Percentiles rank a stretch among this genome's conserved stretches.
Evolutionary conservation across 2,113 vertebrate species (phyloP).

Genomic region (Ageneiosus marmoratus): DNA sequence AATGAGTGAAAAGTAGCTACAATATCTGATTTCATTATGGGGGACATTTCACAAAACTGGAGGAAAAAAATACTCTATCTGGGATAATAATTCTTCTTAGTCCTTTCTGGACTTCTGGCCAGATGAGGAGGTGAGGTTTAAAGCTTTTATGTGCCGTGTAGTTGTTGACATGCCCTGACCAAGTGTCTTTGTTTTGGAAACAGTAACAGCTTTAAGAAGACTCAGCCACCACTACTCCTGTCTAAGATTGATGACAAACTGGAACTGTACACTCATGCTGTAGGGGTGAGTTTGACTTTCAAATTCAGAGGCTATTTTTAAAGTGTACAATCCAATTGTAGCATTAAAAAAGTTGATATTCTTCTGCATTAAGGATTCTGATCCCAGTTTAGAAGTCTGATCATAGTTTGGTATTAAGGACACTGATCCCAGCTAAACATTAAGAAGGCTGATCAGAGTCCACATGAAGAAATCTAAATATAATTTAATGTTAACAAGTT

Average conservation of each 20-base stretch:
- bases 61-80: slow-evolving; percentile 20
- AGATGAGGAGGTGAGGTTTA: slow-evolving; percentile 22
- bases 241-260: slow-evolving; percentile 85
- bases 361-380: not conserved
- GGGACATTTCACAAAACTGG: not conserved
- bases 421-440: not conserved
- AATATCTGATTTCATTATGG: slow-evolving; percentile 16
- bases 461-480: not conserved
- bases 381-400: not conserved
- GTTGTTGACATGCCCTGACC: slow-evolving; percentile 35
- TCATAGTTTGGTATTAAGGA: not conserved
- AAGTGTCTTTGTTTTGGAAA: slow-evolving; percentile 48
- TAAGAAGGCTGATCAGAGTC: not conserved
- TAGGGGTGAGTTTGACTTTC: slow-evolving; percentile 77
- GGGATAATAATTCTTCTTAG: slow-evolving; percentile 5
- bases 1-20: slow-evolving; percentile 24
- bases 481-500: not conserved
- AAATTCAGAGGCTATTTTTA: not conserved
- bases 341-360: not conserved
- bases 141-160: slow-evolving; percentile 11
- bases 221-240: slow-evolving; percentile 74
- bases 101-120: slow-evolving; percentile 21
- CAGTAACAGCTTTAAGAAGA: slow-evolving; percentile 90
- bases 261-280: slow-evolving; percentile 88
- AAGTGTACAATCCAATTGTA: not conserved